These are phyloP conservation scores for Streblospio benedicti DNA, from an alignment of 1,140 invertebrate genomes.

Conservation along the genomic window DNA sequence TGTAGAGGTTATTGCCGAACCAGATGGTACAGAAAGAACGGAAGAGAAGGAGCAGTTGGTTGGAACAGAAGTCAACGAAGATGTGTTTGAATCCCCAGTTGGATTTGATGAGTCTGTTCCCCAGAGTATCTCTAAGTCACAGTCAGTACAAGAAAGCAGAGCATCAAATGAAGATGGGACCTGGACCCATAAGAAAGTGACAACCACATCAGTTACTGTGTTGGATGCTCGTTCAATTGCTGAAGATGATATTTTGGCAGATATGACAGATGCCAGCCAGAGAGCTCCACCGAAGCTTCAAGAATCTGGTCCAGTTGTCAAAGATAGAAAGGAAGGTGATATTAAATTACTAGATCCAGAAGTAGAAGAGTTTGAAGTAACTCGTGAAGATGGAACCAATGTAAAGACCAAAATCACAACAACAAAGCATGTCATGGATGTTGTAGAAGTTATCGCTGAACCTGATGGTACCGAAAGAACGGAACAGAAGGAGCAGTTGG, in stretches of 20 bases:
- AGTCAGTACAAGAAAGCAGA: conserved; percentile 1
- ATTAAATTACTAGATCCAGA: too few species aligned
- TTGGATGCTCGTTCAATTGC: not conserved
- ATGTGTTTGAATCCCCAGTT: conserved; percentile 1
- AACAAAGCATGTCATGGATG: not conserved
- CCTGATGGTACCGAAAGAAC: too few species aligned
- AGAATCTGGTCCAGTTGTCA: too few species aligned
- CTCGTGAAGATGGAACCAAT: conserved; percentile 1
- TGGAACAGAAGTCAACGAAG: conserved; percentile 13
- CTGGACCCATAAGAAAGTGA: conserved; percentile 7
- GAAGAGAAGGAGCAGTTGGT: not conserved
- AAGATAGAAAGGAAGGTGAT: too few species aligned
- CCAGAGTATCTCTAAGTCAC: not conserved
- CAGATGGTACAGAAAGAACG: too few species aligned
- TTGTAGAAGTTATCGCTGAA: not conserved
- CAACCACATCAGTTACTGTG: not conserved
- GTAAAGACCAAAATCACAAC: not conserved
- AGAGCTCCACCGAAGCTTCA: not conserved
- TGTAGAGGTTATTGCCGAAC: too few species aligned
- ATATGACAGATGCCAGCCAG: not conserved
- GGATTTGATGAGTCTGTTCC: not conserved
- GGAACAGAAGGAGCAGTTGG: not conserved
- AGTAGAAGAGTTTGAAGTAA: conserved; percentile 9
- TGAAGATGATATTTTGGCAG: not conserved
- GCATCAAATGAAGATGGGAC: not conserved